Evolutionary conservation across 2,888 invertebrate species (phyloP).

Genomic region (Drosophila nr. medialis): DNA sequence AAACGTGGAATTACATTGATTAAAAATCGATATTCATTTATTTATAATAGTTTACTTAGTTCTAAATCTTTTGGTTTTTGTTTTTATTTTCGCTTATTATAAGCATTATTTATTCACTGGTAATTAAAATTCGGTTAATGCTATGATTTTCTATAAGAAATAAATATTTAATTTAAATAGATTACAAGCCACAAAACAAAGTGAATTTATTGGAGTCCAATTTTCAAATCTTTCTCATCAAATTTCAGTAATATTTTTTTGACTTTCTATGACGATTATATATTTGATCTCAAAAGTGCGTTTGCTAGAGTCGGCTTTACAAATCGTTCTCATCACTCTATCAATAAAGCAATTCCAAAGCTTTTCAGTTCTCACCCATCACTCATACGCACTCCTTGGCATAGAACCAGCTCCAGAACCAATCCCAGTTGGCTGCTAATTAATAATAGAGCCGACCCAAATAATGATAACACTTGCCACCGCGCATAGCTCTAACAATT

Average conservation of each 20-base stretch:
- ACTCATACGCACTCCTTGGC: slow-evolving; percentile 8
- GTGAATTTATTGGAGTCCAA: not conserved
- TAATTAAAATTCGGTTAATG: not conserved
- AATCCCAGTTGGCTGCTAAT: slow-evolving; percentile 51
- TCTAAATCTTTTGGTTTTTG: no score
- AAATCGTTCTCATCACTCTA: slow-evolving; percentile 6
- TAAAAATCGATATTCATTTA: slow-evolving; percentile 14
- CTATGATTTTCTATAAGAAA: not conserved
- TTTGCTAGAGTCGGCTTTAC: not conserved
- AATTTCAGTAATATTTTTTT: not conserved
- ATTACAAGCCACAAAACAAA: not conserved
- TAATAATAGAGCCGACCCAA: slow-evolving; percentile 67
- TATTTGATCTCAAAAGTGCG: not conserved
- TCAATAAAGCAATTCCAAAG: slow-evolving; percentile 3
- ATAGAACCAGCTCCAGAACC: not conserved
- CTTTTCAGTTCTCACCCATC: slow-evolving; percentile 34
- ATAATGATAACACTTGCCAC: slow-evolving; percentile 76
- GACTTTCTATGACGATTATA: not conserved
- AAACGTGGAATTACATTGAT: slow-evolving; percentile 26
- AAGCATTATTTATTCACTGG: not conserved
- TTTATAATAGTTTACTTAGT: not conserved
- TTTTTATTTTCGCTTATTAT: not conserved
- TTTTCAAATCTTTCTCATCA: not conserved
- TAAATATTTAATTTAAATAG: not conserved
- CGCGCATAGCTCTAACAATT: slow-evolving; percentile 47